Evolutionary conservation across 2,888 invertebrate species (phyloP).

Genomic region (Corythucha ciliata): DNA sequence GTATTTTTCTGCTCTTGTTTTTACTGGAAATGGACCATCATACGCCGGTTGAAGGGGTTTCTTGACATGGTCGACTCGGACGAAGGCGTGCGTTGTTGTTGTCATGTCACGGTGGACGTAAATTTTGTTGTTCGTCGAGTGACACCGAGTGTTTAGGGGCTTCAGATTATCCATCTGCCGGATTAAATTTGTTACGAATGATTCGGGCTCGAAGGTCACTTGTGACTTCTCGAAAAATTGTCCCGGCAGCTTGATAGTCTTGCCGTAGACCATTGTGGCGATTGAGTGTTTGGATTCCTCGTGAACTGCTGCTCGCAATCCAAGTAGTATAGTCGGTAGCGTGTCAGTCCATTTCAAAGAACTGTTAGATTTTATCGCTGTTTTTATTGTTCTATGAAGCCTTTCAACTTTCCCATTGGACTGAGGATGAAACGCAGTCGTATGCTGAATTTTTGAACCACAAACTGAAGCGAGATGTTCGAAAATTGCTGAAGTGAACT

Average conservation of each 20-base stretch:
- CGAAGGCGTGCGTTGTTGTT: too few species aligned
- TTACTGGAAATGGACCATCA: too few species aligned
- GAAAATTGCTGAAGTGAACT: slow-evolving; percentile 37
- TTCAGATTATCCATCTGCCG: too few species aligned
- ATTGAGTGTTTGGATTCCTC: slow-evolving; percentile 9
- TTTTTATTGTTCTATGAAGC: slow-evolving; percentile 13
- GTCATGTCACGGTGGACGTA: too few species aligned
- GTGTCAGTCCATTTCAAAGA: slow-evolving; percentile 11
- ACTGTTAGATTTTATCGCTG: slow-evolving; percentile 5
- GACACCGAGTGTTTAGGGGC: too few species aligned
- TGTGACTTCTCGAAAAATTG: slow-evolving; percentile 4
- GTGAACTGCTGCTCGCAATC: slow-evolving; percentile 14
- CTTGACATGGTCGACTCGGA: too few species aligned
- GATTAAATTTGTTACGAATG: too few species aligned
- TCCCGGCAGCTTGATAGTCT: slow-evolving; percentile 1
- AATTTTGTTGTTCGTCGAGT: too few species aligned
- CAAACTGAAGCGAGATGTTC: slow-evolving; percentile 26
- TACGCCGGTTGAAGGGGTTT: too few species aligned
- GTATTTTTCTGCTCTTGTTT: too few species aligned
- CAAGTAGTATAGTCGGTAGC: slow-evolving; percentile 16
- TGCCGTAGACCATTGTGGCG: slow-evolving; percentile 12
- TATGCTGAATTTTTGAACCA: slow-evolving; percentile 33
- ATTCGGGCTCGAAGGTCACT: too few species aligned
- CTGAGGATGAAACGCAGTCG: slow-evolving; percentile 32
- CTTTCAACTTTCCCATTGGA: slow-evolving; percentile 15